phyloP scores from a whole-genome alignment of 2,113 vertebrate genomes.

The Apistogramma diplotaenia region DNA sequence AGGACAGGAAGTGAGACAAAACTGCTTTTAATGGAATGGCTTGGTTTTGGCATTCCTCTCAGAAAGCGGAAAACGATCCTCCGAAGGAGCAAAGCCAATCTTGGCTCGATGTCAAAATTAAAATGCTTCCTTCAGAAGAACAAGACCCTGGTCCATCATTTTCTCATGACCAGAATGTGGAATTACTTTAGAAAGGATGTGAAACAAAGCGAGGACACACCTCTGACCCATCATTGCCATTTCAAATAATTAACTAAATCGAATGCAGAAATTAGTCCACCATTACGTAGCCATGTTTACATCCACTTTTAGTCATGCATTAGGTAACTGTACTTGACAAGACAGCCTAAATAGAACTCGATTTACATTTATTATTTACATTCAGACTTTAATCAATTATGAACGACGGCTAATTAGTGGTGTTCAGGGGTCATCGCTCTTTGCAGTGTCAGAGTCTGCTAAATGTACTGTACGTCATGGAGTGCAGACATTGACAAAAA shows the following conservation, averaged over 20 bases:
- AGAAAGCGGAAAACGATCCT: not conserved
- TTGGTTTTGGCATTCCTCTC: not conserved
- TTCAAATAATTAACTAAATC: constrained; percentile 28
- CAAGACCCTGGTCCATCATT: not conserved
- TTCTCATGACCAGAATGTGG: not conserved
- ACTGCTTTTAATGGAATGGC: not conserved
- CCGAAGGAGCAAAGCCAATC: not conserved
- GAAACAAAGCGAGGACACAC: constrained; percentile 1
- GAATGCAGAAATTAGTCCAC: constrained; percentile 40
- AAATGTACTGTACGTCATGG: constrained; percentile 41
- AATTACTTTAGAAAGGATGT: not conserved
- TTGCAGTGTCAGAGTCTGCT: constrained; percentile 51
- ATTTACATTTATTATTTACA: constrained; percentile 72
- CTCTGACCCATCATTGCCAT: constrained; percentile 21
- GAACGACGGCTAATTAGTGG: constrained; percentile 74
- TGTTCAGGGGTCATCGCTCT: constrained; percentile 49
- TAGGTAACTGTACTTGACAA: constrained; percentile 47
- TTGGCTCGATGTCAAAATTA: not conserved
- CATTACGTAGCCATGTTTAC: constrained; percentile 53
- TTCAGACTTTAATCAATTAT: constrained; percentile 72
- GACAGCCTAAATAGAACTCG: constrained; percentile 61
- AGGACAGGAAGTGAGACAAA: not conserved
- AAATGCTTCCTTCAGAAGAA: constrained; percentile 9
- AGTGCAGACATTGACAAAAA: constrained; percentile 64
- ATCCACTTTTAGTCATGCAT: constrained; percentile 6